Percentiles rank a stretch among this genome's conserved stretches.
These are phyloP conservation scores for Gnathonemus echidnorhynchus DNA, from an alignment of 2,113 vertebrate species.

Conservation along the genomic window DNA sequence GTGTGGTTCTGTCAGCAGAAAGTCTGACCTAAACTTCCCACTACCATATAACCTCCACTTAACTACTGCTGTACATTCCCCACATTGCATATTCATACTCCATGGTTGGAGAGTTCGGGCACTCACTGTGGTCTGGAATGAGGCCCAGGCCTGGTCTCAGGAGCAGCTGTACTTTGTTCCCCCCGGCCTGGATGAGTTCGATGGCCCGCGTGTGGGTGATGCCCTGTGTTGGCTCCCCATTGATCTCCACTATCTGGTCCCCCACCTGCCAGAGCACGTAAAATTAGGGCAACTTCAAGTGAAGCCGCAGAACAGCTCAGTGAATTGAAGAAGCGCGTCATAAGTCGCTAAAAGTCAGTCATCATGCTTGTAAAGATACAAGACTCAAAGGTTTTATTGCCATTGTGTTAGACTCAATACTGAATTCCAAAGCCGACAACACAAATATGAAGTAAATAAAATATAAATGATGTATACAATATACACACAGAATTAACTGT, in stretches of 20 bases:
- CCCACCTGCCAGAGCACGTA: conserved; percentile 69
- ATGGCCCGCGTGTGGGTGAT: conserved; percentile 97
- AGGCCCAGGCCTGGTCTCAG: conserved; percentile 83
- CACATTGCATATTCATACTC: neutral
- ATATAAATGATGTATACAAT: neutral
- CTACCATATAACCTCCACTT: neutral
- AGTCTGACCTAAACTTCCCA: neutral
- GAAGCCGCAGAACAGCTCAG: neutral
- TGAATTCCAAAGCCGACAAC: neutral
- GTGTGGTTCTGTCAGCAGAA: neutral
- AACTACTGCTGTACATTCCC: neutral
- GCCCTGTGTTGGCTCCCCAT: conserved; percentile 91
- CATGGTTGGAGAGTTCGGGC: neutral
- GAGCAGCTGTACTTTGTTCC: conserved; percentile 84
- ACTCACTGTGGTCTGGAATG: conserved; percentile 90
- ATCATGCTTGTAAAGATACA: neutral
- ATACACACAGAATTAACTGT: neutral
- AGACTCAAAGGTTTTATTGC: neutral
- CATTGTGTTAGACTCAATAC: neutral
- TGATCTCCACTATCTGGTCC: conserved; percentile 98
- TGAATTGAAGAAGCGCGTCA: neutral
- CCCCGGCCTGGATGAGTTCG: conserved; percentile 93
- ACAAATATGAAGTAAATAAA: neutral
- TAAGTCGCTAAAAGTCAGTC: neutral
- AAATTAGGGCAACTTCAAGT: neutral